Evolutionary conservation across 2,888 invertebrate genomes (phyloP).

Genomic region (Lepidochrysops patricia): DNA sequence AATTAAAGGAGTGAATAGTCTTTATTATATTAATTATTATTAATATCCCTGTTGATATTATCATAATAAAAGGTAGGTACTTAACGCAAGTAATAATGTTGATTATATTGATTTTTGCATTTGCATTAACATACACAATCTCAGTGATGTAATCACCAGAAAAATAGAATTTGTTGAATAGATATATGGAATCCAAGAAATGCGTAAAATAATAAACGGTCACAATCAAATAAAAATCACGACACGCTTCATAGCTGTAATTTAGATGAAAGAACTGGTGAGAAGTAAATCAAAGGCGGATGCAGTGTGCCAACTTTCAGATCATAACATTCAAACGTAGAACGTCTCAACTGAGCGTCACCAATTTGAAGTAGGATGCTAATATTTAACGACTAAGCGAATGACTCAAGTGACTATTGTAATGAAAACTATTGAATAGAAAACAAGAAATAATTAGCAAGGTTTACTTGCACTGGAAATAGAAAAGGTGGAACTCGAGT

Average conservation of each 20-base stretch:
- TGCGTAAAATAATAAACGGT: slow-evolving; percentile 14
- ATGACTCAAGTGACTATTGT: too few species aligned
- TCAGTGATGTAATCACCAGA: background rate
- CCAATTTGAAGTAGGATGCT: slow-evolving; percentile 17
- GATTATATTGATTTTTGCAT: too few species aligned
- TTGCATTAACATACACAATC: background rate
- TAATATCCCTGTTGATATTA: too few species aligned
- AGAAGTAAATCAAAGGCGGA: slow-evolving; percentile 63
- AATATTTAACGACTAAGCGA: background rate
- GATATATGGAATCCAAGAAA: slow-evolving; percentile 17
- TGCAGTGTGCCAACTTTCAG: slow-evolving; percentile 55
- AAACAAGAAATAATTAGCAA: too few species aligned
- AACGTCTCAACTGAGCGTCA: slow-evolving; percentile 46
- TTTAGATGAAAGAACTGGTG: slow-evolving; percentile 40
- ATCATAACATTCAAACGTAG: slow-evolving; percentile 32
- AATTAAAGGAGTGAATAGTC: too few species aligned
- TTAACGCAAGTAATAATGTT: too few species aligned
- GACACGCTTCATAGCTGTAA: slow-evolving; percentile 25
- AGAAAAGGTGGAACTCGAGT: too few species aligned
- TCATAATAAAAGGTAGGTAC: too few species aligned
- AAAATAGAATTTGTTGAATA: background rate
- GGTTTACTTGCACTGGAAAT: too few species aligned
- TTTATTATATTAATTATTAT: too few species aligned
- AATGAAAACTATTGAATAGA: too few species aligned
- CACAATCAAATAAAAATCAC: slow-evolving; percentile 14